Percentiles rank a stretch among this genome's conserved stretches.
phyloP scores from a whole-genome alignment of 2,797 vertebrate genomes.

The Coluber constrictor region DNA sequence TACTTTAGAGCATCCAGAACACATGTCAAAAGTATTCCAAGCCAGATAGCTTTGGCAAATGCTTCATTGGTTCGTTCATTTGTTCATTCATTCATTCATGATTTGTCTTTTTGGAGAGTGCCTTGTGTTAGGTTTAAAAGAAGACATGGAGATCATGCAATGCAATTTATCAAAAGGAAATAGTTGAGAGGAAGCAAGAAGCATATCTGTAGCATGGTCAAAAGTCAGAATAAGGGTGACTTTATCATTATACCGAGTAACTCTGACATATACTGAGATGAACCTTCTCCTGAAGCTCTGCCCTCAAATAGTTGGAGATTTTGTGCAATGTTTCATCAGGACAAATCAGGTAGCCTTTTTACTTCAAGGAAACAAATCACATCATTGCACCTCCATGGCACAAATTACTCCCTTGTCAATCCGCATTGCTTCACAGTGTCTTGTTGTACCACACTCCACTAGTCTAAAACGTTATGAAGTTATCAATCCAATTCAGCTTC shows the following conservation, averaged over 20 bases:
- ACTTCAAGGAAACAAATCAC: background rate
- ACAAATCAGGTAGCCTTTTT: background rate
- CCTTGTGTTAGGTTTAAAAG: background rate
- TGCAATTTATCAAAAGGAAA: background rate
- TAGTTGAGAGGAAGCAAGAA: background rate
- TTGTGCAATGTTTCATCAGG: background rate
- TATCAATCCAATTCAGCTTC: background rate
- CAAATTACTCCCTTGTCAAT: background rate
- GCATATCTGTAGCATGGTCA: background rate
- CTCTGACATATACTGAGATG: background rate
- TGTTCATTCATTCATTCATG: background rate
- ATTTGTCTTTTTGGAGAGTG: background rate
- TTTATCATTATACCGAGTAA: background rate
- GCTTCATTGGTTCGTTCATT: background rate
- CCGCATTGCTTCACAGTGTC: background rate
- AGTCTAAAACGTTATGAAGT: background rate
- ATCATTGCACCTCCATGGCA: background rate
- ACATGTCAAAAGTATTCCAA: background rate
- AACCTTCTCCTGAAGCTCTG: background rate
- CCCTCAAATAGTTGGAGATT: background rate
- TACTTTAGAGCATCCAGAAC: background rate
- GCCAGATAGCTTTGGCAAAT: background rate
- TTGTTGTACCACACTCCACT: background rate
- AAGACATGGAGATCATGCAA: background rate
- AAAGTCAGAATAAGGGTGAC: background rate